Percentiles rank a stretch among this genome's conserved stretches.
phyloP scores from a whole-genome alignment of 2,888 invertebrate species.

The Drosophila yooni region DNA sequence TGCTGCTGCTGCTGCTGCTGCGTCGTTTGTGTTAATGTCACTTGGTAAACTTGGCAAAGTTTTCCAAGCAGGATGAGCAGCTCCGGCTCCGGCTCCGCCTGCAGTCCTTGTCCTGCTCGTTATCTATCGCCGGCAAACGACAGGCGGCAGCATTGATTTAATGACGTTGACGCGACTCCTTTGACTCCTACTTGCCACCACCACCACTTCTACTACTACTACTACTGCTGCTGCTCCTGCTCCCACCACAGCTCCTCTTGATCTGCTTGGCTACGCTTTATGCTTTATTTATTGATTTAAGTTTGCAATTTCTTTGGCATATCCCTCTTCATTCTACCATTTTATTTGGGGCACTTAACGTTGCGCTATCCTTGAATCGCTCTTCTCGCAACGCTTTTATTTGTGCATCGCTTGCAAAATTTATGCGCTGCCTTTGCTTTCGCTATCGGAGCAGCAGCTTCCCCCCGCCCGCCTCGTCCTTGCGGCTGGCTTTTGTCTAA shows the following conservation, averaged over 20 bases:
- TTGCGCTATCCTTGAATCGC: constrained; percentile 54
- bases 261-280: constrained; percentile 45
- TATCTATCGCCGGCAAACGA: constrained; percentile 74
- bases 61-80: constrained; percentile 16
- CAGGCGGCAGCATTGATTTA: constrained; percentile 82
- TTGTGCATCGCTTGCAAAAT: constrained; percentile 73
- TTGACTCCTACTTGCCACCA: constrained; percentile 42
- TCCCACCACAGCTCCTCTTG: constrained; percentile 13
- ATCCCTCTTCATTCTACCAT: constrained; percentile 46
- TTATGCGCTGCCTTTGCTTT: constrained; percentile 70
- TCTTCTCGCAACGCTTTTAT: constrained; percentile 30
- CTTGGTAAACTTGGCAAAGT: constrained; percentile 73
- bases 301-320: constrained; percentile 74
- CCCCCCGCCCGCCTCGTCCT: not conserved
- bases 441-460: constrained; percentile 44
- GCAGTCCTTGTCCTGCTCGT: constrained; percentile 62
- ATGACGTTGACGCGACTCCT: constrained; percentile 81
- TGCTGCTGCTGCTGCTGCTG: constrained; percentile 23
- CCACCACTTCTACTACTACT: not conserved
- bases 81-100: constrained; percentile 22
- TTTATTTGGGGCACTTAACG: constrained; percentile 64
- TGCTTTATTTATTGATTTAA: constrained; percentile 83
- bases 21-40: constrained; percentile 76
- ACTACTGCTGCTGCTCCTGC: not conserved
- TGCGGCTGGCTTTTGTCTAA: constrained; percentile 60